A percentile compares a stretch with the other conserved stretches of the same genome.
phyloP scores from a whole-genome alignment of 2,888 invertebrate genomes.

The Cheilosia vulpina region DNA sequence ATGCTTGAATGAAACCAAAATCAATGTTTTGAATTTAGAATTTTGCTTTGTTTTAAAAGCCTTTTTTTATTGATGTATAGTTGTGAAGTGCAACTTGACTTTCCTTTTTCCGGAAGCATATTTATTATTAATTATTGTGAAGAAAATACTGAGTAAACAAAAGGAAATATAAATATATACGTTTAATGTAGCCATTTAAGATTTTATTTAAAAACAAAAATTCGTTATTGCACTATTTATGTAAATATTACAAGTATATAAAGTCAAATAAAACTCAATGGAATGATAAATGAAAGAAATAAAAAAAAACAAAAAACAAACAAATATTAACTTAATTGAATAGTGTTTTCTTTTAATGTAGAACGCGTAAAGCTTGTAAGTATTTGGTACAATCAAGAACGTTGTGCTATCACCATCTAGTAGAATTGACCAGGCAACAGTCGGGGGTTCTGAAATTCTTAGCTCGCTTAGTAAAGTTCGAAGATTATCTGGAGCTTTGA shows the following conservation, averaged over 20 bases:
- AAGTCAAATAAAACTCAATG: conserved; percentile 73
- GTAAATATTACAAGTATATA: conserved; percentile 74
- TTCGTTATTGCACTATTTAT: conserved; percentile 75
- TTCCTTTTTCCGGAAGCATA: conserved; percentile 59
- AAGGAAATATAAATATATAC: conserved; percentile 57
- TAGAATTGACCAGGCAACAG: too few relatives aligned
- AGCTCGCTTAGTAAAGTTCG: too few relatives aligned
- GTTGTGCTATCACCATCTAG: too few relatives aligned
- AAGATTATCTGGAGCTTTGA: too few relatives aligned
- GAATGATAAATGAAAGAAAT: conserved; percentile 70
- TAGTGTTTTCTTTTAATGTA: background rate
- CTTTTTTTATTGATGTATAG: conserved; percentile 40
- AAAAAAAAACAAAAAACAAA: conserved; percentile 40
- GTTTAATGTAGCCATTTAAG: conserved; percentile 72
- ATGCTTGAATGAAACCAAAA: conserved; percentile 57
- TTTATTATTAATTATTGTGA: conserved; percentile 65
- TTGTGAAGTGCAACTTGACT: conserved; percentile 47
- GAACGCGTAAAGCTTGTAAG: background rate
- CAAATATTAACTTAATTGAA: conserved; percentile 64
- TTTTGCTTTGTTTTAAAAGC: conserved; percentile 75
- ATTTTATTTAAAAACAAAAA: conserved; percentile 65
- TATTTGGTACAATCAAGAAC: too few relatives aligned
- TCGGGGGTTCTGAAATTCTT: too few relatives aligned
- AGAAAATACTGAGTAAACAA: conserved; percentile 32
- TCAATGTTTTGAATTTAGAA: conserved; percentile 49